phyloP scores from a whole-genome alignment of 2,113 vertebrate genomes.

The Brachyhypopomus gauderio region DNA sequence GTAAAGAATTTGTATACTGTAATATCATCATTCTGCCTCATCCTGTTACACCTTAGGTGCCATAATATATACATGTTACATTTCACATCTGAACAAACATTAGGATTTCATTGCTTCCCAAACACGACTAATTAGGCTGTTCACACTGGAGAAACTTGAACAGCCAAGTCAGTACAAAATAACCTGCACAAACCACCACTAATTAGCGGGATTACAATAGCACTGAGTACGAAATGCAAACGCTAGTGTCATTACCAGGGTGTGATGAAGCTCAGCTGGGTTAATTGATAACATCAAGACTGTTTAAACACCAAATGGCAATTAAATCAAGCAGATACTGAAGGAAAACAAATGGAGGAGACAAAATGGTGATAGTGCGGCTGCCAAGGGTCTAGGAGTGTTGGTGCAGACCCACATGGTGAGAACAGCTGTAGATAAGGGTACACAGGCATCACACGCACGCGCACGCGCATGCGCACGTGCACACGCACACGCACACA shows the following conservation, averaged over 20 bases:
- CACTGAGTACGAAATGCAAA: background rate
- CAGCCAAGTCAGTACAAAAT: constrained; percentile 7
- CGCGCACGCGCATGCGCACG: background rate
- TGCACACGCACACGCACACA: background rate
- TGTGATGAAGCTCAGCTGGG: background rate
- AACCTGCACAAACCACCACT: background rate
- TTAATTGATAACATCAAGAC: background rate
- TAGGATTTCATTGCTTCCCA: too few relatives aligned
- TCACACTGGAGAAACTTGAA: constrained; percentile 2
- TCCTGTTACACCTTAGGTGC: background rate
- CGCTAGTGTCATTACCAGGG: background rate
- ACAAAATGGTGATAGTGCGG: background rate
- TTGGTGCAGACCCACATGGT: background rate
- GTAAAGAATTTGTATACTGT: constrained; percentile 1
- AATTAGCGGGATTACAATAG: background rate
- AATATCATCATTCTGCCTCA: background rate
- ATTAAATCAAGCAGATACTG: constrained; percentile 31
- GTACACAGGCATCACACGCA: background rate
- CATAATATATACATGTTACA: background rate
- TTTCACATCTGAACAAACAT: background rate
- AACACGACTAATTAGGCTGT: background rate
- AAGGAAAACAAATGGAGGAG: background rate
- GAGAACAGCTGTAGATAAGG: background rate
- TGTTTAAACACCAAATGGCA: constrained; percentile 22
- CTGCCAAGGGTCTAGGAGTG: background rate